Conservation (phyloP, 2,797 vertebrate genomes). For the Capromys pilorides region DNA sequence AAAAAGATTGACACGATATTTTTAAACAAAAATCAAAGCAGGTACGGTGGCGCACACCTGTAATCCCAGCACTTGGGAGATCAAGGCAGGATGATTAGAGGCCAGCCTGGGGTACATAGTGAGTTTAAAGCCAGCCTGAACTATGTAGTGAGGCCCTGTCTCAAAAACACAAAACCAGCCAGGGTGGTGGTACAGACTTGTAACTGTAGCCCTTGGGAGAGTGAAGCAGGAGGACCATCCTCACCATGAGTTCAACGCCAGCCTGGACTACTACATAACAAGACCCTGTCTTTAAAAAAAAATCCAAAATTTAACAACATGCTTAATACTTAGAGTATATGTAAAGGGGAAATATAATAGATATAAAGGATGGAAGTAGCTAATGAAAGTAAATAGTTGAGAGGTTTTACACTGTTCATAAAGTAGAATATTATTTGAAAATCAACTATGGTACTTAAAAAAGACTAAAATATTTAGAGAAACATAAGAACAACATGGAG, state of each 20-base stretch:
- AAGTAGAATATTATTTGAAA: slow-evolving; percentile 6
- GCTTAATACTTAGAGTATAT: background rate
- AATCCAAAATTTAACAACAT: background rate
- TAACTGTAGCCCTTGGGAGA: background rate
- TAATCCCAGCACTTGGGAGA: background rate
- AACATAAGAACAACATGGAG: slow-evolving; percentile 3
- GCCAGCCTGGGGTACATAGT: background rate
- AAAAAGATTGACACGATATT: no score
- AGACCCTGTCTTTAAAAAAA: background rate
- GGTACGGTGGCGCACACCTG: background rate
- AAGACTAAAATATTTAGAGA: background rate
- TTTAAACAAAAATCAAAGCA: background rate
- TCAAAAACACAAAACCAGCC: background rate
- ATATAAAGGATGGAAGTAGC: background rate
- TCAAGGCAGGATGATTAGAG: background rate
- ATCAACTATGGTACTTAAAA: background rate
- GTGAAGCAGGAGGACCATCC: background rate
- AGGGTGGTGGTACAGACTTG: background rate
- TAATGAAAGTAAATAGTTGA: background rate
- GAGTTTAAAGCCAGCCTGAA: background rate
- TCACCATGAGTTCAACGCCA: background rate
- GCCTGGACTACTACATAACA: background rate
- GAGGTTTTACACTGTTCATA: background rate
- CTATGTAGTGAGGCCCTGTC: background rate
- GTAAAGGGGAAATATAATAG: background rate